Conservation (phyloP, 2,113 vertebrate genomes). For the Forbesichthys papilliferus region DNA sequence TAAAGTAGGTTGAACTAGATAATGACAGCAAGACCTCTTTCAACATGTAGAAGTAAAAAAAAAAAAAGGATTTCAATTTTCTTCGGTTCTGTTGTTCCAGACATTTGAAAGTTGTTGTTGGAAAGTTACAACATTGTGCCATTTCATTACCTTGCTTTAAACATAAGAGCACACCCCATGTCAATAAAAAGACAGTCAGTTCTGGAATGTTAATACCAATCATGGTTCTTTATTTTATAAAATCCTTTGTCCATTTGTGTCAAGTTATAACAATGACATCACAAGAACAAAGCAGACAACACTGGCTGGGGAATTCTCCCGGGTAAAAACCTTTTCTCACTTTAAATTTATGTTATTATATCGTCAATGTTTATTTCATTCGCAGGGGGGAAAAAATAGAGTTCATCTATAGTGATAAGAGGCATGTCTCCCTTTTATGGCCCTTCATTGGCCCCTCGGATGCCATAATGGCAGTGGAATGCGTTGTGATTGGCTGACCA, state of each 20-base stretch:
- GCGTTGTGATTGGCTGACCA: conserved; percentile 42
- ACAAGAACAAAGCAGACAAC: conserved; percentile 60
- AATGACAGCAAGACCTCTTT: too few species aligned
- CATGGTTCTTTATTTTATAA: conserved; percentile 73
- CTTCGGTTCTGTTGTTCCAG: too few species aligned
- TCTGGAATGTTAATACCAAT: conserved; percentile 38
- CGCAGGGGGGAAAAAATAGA: conserved; percentile 12
- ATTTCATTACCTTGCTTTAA: background rate
- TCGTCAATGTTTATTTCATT: conserved; percentile 31
- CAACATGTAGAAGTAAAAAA: too few species aligned
- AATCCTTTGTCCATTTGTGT: conserved; percentile 48
- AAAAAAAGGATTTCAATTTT: too few species aligned
- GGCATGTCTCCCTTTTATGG: conserved; percentile 9
- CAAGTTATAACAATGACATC: conserved; percentile 68
- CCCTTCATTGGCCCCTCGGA: conserved; percentile 45
- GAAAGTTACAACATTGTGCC: too few species aligned
- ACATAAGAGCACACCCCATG: background rate
- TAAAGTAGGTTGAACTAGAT: too few species aligned
- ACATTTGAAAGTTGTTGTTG: too few species aligned
- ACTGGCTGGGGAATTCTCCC: conserved; percentile 25
- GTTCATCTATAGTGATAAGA: conserved; percentile 15
- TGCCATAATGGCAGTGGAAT: conserved; percentile 63
- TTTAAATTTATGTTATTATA: conserved; percentile 12
- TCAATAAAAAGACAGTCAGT: background rate
- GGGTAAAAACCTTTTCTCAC: conserved; percentile 53